These are phyloP conservation scores for Pyrgilauda ruficollis DNA, from an alignment of 2,113 vertebrate genomes.

Conservation along the genomic window DNA sequence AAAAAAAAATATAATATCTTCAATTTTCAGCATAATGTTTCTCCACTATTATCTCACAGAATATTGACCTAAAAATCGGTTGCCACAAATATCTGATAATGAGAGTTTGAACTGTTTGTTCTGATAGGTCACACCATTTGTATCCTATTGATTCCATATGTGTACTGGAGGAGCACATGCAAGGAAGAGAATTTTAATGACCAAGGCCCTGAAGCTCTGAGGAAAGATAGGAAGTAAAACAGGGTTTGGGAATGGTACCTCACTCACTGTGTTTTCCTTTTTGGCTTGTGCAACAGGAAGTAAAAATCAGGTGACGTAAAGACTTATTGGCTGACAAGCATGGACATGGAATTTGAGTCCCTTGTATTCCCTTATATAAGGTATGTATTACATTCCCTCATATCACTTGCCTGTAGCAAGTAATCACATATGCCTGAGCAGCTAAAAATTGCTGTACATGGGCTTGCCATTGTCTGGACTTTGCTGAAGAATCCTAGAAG, in stretches of 20 bases:
- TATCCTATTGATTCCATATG: not conserved
- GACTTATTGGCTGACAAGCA: not conserved
- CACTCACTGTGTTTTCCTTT: not conserved
- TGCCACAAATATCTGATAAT: not conserved
- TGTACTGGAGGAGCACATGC: not conserved
- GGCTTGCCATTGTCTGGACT: not conserved
- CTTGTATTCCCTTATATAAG: not conserved
- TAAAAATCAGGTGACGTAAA: not conserved
- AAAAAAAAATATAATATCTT: not conserved
- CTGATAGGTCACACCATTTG: not conserved
- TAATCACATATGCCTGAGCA: not conserved
- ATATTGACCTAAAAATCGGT: not conserved
- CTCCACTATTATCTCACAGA: not conserved
- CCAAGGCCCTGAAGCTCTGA: not conserved
- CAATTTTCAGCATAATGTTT: not conserved
- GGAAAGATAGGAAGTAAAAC: not conserved
- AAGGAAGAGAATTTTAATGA: not conserved
- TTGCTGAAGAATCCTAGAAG: not conserved
- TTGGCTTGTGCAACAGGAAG: not conserved
- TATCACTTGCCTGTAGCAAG: not conserved
- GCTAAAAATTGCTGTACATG: not conserved
- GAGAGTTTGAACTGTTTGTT: constrained; percentile 4
- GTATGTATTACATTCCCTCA: not conserved
- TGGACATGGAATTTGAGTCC: not conserved
- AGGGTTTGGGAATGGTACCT: not conserved